phyloP scores from a whole-genome alignment of 2,797 vertebrate species.

The Arctocebus calabarensis region DNA sequence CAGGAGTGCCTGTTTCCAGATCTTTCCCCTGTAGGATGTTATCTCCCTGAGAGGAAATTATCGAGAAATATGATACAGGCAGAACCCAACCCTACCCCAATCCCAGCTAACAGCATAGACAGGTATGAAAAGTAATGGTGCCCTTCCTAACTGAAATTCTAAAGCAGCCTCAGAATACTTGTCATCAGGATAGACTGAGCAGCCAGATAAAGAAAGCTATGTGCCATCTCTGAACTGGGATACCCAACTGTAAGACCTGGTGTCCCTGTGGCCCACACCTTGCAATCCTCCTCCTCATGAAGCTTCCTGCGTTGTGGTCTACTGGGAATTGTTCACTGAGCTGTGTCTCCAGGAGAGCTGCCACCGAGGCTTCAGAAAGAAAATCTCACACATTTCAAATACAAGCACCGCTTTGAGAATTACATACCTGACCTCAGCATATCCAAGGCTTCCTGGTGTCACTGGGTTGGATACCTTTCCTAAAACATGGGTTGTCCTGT shows the following conservation, averaged over 20 bases:
- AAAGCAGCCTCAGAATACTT: background rate
- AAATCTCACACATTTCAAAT: background rate
- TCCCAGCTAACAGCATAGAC: background rate
- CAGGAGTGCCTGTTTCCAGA: background rate
- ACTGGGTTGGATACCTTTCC: constrained; percentile 56
- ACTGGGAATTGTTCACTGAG: background rate
- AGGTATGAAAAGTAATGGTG: background rate
- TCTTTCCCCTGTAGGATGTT: background rate
- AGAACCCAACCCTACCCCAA: background rate
- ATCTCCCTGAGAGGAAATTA: background rate
- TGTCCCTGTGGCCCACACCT: background rate
- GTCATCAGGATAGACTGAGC: background rate
- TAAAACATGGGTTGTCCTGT: constrained; percentile 72
- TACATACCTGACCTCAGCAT: constrained; percentile 57
- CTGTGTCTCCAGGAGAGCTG: background rate
- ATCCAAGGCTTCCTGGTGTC: constrained; percentile 59
- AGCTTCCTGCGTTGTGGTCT: background rate
- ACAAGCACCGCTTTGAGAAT: constrained; percentile 41
- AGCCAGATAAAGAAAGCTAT: background rate
- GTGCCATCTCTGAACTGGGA: background rate
- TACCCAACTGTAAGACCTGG: background rate
- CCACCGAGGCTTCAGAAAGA: background rate
- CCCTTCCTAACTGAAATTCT: background rate
- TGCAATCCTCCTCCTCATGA: background rate
- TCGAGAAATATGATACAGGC: background rate